Evolutionary conservation across 23 tunicate species (phyloP).

Genomic region (Ascidia mentula): DNA sequence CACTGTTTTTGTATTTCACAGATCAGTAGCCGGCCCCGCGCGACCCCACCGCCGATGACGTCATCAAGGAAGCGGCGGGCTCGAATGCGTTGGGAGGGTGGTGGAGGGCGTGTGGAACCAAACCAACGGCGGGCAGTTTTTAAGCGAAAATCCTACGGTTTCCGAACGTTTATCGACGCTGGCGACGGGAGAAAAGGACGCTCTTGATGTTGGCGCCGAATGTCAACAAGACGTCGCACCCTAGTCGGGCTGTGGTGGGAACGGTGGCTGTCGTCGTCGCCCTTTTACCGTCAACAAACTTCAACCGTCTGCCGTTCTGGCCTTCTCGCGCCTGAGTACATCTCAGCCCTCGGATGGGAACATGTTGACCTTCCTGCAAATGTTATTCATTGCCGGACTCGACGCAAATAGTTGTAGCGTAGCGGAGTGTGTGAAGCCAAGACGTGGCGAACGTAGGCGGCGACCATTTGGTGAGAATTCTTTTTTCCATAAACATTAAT

Average conservation of each 20-base stretch:
- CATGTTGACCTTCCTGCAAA: too few species aligned
- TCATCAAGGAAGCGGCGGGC: neutral
- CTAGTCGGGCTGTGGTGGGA: neutral
- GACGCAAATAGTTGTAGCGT: too few species aligned
- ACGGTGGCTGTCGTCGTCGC: neutral
- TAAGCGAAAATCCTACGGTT: neutral
- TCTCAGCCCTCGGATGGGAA: too few species aligned
- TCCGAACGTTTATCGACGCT: neutral
- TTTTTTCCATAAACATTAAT: too few species aligned
- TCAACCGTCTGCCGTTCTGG: too few species aligned
- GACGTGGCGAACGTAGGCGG: too few species aligned
- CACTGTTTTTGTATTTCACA: neutral
- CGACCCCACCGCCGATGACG: slow-evolving; percentile 1
- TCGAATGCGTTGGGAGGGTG: neutral
- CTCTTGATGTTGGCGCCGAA: neutral
- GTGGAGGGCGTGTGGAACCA: too few species aligned
- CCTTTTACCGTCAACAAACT: neutral
- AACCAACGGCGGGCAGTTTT: too few species aligned
- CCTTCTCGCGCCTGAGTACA: too few species aligned
- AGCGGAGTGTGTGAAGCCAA: too few species aligned
- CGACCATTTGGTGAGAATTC: too few species aligned
- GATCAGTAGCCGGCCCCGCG: slow-evolving; percentile 3
- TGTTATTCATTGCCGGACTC: too few species aligned
- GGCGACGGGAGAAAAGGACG: neutral
- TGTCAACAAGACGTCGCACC: slow-evolving; percentile 6